Conservation (phyloP, 2,113 vertebrate genomes). For the Laterallus jamaicensis region DNA sequence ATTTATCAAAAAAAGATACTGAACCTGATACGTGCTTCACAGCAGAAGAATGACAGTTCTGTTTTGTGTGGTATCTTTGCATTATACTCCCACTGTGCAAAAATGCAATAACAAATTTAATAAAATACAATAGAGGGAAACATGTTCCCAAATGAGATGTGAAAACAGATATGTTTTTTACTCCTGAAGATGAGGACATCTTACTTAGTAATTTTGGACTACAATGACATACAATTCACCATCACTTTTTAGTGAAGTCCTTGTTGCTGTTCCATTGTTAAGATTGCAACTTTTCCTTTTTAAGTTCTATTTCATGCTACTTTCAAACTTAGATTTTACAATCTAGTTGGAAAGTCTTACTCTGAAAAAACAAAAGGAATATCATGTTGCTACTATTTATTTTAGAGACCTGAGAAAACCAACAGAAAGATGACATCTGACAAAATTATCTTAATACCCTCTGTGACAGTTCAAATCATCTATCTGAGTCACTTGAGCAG, state of each 20-base stretch:
- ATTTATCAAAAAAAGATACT: not conserved
- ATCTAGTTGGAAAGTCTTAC: not conserved
- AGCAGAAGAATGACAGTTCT: not conserved
- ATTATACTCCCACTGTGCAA: not conserved
- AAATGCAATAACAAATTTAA: not conserved
- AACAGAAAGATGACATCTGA: not conserved
- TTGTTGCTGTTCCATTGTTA: not conserved
- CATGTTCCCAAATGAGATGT: not conserved
- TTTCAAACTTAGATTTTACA: not conserved
- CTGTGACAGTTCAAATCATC: not conserved
- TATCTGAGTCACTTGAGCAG: not conserved
- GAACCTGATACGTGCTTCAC: not conserved
- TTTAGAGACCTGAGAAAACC: not conserved
- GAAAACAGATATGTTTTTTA: not conserved
- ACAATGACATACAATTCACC: not conserved
- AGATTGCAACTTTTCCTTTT: not conserved
- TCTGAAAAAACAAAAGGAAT: not conserved
- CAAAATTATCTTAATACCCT: not conserved
- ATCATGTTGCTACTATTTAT: not conserved
- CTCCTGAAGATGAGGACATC: not conserved
- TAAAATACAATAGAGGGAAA: not conserved
- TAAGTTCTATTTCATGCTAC: not conserved
- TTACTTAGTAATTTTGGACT: not conserved
- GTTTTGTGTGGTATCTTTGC: not conserved
- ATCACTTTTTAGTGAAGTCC: not conserved